These are phyloP conservation scores for Sparus aurata DNA, from an alignment of 2,797 vertebrate species.

Conservation along the genomic window DNA sequence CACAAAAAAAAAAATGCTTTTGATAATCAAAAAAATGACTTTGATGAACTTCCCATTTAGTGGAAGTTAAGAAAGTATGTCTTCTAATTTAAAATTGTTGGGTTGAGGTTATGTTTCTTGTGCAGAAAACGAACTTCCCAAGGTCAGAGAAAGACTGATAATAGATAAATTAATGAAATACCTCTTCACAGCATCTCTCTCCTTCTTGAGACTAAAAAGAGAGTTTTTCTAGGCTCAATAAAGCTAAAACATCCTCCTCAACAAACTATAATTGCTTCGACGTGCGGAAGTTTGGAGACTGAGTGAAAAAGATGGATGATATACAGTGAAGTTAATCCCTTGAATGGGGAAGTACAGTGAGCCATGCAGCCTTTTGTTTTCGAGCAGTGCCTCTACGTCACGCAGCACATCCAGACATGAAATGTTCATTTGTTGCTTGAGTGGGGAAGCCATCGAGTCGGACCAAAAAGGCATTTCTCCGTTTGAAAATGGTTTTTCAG, in stretches of 20 bases:
- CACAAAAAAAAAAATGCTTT: not conserved
- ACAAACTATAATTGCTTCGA: constrained; percentile 7
- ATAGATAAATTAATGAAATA: constrained; percentile 6
- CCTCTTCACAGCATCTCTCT: not conserved
- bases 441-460: constrained; percentile 22
- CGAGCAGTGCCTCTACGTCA: constrained; percentile 12
- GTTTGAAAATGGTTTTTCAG: not conserved
- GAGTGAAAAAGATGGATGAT: constrained; percentile 38
- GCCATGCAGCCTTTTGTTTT: constrained; percentile 17
- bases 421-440: constrained; percentile 50
- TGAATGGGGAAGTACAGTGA: constrained; percentile 25
- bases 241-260: constrained; percentile 20
- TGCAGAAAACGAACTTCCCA: not conserved
- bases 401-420: constrained; percentile 26
- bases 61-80: not conserved
- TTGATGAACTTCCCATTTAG: constrained; percentile 9
- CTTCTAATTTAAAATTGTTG: not conserved
- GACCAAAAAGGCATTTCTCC: constrained; percentile 34
- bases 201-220: not conserved
- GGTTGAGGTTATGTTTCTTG: not conserved
- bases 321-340: constrained; percentile 5
- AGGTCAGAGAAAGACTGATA: constrained; percentile 22
- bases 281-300: constrained; percentile 3
- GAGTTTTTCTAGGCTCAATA: not conserved
- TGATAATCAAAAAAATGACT: constrained; percentile 16